Conservation (phyloP, 1,140 invertebrate genomes). For the Oncopodura yosiiana region DNA sequence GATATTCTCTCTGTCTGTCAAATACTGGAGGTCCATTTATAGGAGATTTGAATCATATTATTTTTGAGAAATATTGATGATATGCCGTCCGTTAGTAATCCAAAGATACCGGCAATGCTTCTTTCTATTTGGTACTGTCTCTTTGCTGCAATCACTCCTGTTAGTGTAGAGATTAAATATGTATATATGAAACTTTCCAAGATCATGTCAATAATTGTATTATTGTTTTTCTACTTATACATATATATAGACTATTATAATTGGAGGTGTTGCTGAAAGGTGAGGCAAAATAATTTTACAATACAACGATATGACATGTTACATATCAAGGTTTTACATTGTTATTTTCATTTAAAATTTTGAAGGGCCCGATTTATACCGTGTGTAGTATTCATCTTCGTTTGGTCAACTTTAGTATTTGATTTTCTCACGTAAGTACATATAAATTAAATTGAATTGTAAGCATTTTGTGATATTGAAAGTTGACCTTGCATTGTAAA, state of each 20-base stretch:
- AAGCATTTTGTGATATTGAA: not conserved
- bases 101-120: conserved; percentile 23
- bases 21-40: conserved; percentile 26
- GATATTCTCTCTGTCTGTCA: conserved; percentile 28
- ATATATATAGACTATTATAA: too few species aligned
- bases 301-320: too few species aligned
- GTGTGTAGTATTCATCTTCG: conserved; percentile 23
- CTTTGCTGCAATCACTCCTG: conserved; percentile 32
- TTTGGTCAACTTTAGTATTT: conserved; percentile 26
- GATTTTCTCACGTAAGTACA: conserved; percentile 30
- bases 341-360: too few species aligned
- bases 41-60: conserved; percentile 24
- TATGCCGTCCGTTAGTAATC: conserved; percentile 11
- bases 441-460: too few species aligned
- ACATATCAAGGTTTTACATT: too few species aligned
- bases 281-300: too few species aligned
- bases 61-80: conserved; percentile 23
- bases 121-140: conserved; percentile 32
- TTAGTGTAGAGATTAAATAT: too few species aligned
- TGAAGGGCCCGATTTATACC: conserved; percentile 24
- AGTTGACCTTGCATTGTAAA: not conserved
- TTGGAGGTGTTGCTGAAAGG: conserved; percentile 27
- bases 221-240: too few species aligned
- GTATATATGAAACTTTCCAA: too few species aligned
- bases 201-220: too few species aligned